Base-by-base conservation (phyloP, 2,113 vertebrate species). In the Pteropus alecto region DNA sequence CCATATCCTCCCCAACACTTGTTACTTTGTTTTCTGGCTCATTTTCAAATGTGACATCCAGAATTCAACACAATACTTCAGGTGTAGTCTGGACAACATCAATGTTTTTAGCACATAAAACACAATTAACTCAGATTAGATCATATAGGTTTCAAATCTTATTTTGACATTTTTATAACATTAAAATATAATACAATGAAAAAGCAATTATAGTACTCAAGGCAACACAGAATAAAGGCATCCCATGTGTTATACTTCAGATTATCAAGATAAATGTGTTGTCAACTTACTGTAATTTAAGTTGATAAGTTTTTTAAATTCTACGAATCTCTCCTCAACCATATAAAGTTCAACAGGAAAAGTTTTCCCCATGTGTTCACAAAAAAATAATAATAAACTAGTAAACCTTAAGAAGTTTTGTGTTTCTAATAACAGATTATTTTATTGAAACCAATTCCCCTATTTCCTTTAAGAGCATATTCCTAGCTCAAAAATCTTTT, bases 81-180 rank as follows among this genome's bases (percentile, higher is more conserved):
- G 33, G 30, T 61, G 19, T 51, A 73, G 16, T 68, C 11, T 58
- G 16, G 19, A 74, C 0, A 11, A 12, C 63, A 26, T 65, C 73
- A 67, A 43, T 33, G 58, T 63, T 85, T 90, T 88, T 56, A 96
- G 74, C 38, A 43, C 16, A 78, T 48, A 86, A 86, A 60, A 90
- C 7, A 38, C 51, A 81, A 94, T 71, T 18, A 97, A 60, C 56
- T 67, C 90, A 93, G 35, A 73, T 63, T 85, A 90, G 6, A 33
- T 58, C 41, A 84, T 81, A 76, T 61, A 91, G 18, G 12, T 95
- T 96, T 83, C 70, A 71, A 93, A 94, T 82, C 24, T 77, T 12
- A 90, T 76, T 92, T n/a, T 88, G 28, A 94, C 38, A 78, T 81
- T 71, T 93, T 76, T 38, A 41, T 6, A 86, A 93, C 71, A 83